A percentile compares a stretch with the other conserved stretches of the same genome.
Evolutionary conservation across 1,140 invertebrate genomes (phyloP).

Genomic region (Pseudomyrmex cubaensis): DNA sequence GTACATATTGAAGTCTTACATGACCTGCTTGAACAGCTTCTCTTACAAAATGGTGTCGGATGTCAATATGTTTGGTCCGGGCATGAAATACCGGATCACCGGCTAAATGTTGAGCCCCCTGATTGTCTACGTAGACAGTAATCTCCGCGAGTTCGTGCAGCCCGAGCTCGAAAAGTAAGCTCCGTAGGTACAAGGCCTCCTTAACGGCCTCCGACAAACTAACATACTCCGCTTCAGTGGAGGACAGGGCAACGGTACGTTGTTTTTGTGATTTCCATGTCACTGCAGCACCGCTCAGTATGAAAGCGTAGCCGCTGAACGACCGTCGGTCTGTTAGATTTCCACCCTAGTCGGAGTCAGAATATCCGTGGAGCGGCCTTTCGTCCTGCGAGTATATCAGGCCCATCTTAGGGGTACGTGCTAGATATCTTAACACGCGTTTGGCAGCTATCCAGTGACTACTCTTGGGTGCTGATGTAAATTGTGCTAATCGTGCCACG

Average conservation of each 20-base stretch:
- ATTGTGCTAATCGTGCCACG: background rate
- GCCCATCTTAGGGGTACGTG: background rate
- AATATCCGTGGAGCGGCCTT: background rate
- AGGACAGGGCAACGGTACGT: background rate
- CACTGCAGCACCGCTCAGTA: background rate
- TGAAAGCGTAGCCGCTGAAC: background rate
- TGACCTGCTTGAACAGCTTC: too few species aligned
- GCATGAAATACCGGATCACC: background rate
- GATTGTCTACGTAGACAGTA: background rate
- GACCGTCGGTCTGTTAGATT: background rate
- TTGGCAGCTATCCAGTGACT: background rate
- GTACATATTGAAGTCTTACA: too few species aligned
- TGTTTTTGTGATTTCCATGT: background rate
- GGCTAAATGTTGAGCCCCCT: background rate
- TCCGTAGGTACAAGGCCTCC: background rate
- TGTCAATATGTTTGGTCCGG: background rate
- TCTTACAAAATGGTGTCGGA: background rate
- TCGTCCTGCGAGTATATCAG: background rate
- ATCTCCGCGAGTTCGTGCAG: background rate
- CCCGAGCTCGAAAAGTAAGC: background rate
- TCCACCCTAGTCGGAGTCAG: background rate
- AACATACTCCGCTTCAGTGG: background rate
- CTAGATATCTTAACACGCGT: background rate
- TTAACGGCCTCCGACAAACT: conserved; percentile 1
- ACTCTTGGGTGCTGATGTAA: background rate